Conservation (phyloP, 2,888 invertebrate species). For the Synanthedon myopaeformis region DNA sequence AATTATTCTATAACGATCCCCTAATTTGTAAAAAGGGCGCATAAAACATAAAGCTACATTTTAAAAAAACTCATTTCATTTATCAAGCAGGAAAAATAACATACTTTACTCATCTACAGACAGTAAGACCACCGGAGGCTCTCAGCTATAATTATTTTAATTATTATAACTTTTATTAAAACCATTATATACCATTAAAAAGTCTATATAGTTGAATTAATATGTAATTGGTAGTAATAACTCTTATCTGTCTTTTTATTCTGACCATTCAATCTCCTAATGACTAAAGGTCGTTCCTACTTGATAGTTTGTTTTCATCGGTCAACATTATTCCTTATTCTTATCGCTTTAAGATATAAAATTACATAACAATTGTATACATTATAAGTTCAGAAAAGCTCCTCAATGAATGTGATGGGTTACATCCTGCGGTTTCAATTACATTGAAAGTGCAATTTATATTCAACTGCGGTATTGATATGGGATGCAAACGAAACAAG, state of each 20-base stretch:
- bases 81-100: too few relatives aligned
- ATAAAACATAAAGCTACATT: too few relatives aligned
- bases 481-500: not conserved
- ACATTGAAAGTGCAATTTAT: slow-evolving; percentile 44
- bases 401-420: slow-evolving; percentile 51
- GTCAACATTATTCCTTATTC: slow-evolving; percentile 17
- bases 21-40: too few relatives aligned
- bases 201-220: not conserved
- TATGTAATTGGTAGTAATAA: not conserved
- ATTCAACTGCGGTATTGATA: slow-evolving; percentile 25
- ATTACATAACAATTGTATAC: slow-evolving; percentile 10
- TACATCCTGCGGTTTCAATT: slow-evolving; percentile 63
- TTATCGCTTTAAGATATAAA: slow-evolving; percentile 14
- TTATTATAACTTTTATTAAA: too few relatives aligned
- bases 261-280: slow-evolving; percentile 25
- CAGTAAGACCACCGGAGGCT: too few relatives aligned
- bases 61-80: too few relatives aligned
- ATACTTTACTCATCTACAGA: too few relatives aligned
- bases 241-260: not conserved
- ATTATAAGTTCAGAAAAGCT: slow-evolving; percentile 40
- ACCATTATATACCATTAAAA: not conserved
- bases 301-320: slow-evolving; percentile 13
- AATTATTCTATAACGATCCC: too few relatives aligned
- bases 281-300: slow-evolving; percentile 38
- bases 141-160: too few relatives aligned